These are phyloP conservation scores for Mixornis gularis DNA, from an alignment of 2,113 vertebrate genomes.

Conservation along the genomic window DNA sequence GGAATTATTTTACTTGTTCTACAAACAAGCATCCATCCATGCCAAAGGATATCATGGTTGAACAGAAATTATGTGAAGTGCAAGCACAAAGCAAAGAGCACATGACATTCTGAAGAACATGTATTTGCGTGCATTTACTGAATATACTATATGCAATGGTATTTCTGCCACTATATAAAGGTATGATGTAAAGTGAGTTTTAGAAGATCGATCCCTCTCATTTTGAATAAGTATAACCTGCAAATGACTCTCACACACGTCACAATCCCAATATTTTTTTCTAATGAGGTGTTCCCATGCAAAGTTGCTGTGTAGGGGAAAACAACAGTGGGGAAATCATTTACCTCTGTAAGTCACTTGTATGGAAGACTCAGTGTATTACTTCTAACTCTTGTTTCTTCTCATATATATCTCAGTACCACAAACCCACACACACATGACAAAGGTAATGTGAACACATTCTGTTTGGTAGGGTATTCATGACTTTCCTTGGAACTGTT, in stretches of 20 bases:
- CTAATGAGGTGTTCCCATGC: background rate
- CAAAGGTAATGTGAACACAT: background rate
- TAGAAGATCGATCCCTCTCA: background rate
- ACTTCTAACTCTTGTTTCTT: background rate
- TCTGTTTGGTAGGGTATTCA: background rate
- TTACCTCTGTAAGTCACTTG: background rate
- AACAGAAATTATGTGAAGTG: conserved; percentile 8
- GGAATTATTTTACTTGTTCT: conserved; percentile 48
- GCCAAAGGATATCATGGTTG: conserved; percentile 6
- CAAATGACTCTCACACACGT: background rate
- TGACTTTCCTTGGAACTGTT: background rate
- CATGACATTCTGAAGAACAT: background rate
- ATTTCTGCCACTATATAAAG: background rate
- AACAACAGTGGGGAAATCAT: background rate
- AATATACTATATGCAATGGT: background rate
- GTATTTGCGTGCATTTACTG: background rate
- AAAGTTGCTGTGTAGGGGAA: background rate
- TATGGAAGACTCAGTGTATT: background rate
- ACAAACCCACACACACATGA: background rate
- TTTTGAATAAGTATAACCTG: background rate
- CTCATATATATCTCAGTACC: background rate
- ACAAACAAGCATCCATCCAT: conserved; percentile 50
- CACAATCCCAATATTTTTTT: background rate
- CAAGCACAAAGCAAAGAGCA: conserved; percentile 1
- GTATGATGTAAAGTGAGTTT: background rate